These are phyloP conservation scores for Drosophila mimica DNA, from an alignment of 2,888 invertebrate genomes.

Conservation along the genomic window DNA sequence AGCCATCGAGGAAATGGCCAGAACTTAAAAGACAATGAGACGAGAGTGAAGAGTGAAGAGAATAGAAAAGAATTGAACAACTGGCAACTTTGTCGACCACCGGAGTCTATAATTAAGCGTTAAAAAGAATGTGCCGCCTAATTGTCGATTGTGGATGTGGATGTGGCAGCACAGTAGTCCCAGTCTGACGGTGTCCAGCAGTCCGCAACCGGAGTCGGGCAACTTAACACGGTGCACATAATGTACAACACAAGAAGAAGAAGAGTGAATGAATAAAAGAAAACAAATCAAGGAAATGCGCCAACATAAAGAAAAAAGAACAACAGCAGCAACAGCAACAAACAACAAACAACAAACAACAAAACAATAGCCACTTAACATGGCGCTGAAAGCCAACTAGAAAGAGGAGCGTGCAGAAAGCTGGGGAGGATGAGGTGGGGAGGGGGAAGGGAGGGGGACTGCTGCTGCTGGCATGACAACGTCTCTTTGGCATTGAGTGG, in stretches of 20 bases:
- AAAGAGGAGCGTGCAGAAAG: constrained; percentile 1
- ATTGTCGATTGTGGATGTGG: constrained; percentile 65
- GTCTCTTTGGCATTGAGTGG: constrained; percentile 47
- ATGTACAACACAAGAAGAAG: constrained; percentile 21
- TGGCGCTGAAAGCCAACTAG: constrained; percentile 43
- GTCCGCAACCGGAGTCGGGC: constrained; percentile 24
- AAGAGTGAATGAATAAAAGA: constrained; percentile 7
- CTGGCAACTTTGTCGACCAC: constrained; percentile 45
- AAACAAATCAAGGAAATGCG: constrained; percentile 58
- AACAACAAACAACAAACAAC: constrained; percentile 13
- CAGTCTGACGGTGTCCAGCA: constrained; percentile 37
- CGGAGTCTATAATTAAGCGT: constrained; percentile 72
- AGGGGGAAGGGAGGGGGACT: too few relatives aligned
- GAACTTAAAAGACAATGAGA: constrained; percentile 60
- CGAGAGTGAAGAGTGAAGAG: constrained; percentile 23
- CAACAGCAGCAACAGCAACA: background rate
- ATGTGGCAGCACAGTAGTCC: constrained; percentile 23
- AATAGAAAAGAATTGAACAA: constrained; percentile 17
- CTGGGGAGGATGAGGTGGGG: background rate
- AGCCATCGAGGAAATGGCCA: constrained; percentile 68
- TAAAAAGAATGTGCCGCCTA: constrained; percentile 77
- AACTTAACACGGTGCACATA: constrained; percentile 17
- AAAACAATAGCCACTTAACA: constrained; percentile 60
- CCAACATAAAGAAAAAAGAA: constrained; percentile 28
- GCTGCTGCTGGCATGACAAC: constrained; percentile 25